Conservation (phyloP, 2,797 vertebrate species). For the Pangasius sanitwongsei region DNA sequence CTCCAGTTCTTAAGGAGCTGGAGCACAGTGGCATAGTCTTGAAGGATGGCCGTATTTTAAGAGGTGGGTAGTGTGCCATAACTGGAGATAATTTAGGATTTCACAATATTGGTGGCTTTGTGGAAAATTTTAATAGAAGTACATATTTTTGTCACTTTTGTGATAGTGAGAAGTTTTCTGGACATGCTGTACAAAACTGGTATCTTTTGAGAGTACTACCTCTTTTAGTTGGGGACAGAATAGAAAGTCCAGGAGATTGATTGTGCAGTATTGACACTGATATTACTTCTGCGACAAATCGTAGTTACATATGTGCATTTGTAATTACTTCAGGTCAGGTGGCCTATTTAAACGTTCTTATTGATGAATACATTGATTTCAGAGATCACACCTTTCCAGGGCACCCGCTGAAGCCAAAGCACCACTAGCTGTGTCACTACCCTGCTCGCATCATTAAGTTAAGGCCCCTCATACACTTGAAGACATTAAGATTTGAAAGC, state of each 20-base stretch:
- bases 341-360: neutral
- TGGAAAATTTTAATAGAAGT: neutral
- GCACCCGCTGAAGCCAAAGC: neutral
- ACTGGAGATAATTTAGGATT: conserved; percentile 35
- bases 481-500: neutral
- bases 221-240: neutral
- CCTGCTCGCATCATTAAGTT: neutral
- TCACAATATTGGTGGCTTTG: conserved; percentile 18
- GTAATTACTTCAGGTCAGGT: conserved; percentile 7
- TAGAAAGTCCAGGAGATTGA: neutral
- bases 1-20: conserved; percentile 37
- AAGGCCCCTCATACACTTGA: neutral
- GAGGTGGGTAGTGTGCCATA: conserved; percentile 28
- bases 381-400: neutral
- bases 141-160: conserved; percentile 31
- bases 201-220: neutral
- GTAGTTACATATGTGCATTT: conserved; percentile 17
- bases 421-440: neutral
- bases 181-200: neutral
- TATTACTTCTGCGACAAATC: conserved; percentile 20
- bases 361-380: neutral
- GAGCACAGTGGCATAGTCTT: conserved; percentile 34
- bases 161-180: neutral
- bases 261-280: neutral
- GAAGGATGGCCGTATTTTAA: neutral